Percentiles rank a stretch among this genome's conserved stretches.
These are phyloP conservation scores for Elephas maximus DNA, from an alignment of 2,113 vertebrate species.

Conservation along the genomic window DNA sequence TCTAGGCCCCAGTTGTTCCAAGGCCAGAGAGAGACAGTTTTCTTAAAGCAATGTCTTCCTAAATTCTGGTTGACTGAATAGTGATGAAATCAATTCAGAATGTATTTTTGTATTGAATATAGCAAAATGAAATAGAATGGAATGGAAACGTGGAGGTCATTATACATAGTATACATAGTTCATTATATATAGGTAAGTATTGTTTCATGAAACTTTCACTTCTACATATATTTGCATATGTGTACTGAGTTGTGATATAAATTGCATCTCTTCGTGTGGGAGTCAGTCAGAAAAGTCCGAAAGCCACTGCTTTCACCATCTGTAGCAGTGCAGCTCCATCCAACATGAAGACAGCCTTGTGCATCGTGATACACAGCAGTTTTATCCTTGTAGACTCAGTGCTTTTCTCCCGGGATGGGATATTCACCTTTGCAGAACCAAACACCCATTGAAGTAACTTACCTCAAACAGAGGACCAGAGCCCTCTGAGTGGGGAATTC, in stretches of 20 bases:
- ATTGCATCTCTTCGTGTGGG: background rate
- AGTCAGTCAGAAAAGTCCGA: background rate
- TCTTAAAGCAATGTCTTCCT: background rate
- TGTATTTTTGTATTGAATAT: background rate
- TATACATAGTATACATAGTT: too few relatives aligned
- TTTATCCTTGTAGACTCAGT: background rate
- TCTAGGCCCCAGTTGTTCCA: background rate
- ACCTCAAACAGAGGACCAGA: background rate
- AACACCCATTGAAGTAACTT: background rate
- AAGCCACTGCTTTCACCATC: background rate
- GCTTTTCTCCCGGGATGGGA: background rate
- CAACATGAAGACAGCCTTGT: background rate
- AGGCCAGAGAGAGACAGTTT: background rate
- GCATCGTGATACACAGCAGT: accelerated
- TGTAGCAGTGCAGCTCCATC: accelerated
- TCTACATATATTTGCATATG: background rate
- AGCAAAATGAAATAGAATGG: too few relatives aligned
- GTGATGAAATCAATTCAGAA: background rate
- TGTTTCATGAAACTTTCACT: background rate
- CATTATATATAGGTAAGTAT: background rate
- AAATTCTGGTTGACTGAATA: background rate
- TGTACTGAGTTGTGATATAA: background rate
- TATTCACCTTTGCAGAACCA: background rate
- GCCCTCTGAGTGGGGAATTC: background rate
- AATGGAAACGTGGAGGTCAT: background rate